Evolutionary conservation across 1,140 invertebrate genomes (phyloP), one percentile per base, ranked within the genome.

Genomic region (Maconellicoccus hirsutus): DNA sequence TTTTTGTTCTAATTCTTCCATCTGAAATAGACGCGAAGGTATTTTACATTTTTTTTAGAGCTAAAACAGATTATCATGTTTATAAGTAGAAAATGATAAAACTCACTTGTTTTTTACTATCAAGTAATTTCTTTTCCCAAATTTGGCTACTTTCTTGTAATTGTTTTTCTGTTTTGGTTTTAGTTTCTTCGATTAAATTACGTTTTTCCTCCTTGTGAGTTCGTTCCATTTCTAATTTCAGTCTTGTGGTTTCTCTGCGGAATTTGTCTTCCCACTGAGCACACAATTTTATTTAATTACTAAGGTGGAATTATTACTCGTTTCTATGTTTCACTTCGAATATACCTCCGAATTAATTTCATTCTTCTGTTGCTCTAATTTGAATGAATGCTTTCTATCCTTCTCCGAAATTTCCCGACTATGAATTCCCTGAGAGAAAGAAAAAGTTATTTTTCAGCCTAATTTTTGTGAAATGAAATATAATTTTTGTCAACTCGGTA

Each of bases 201-300:
- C 80, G 79, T 71, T 85, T 84, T 73, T 86, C 85, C 73, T 86
- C 85, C 59, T 80, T 79, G 74, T 86, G 82, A 71, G 83, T 80
- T 74, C 81, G 79, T 74, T 85, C 84, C 71, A 86, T 77, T 77
- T 86, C 85, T 63, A 78, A 77, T 78, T 83, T 85, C 76, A 87
- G 78, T 79, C 84, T 80, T 75, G 75, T 72, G 69, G 76, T 81
- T 79, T 84, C 82, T 75, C 78, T 76, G 75, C 79, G 76, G 66
- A 80, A 70, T 74, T 77, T 75, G 52, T 78, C 79, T 74, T 81
- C 80, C 78, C 79, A 81, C 79, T 81, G 72, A 72, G 27, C 29
- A 12, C 29, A 12, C 4, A 33, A 12, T 6, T 52, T 16, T 21
- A 70, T 38, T 61, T 19, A 61, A 61, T 23, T 61, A 23, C 16